A percentile compares a stretch with the other conserved stretches of the same genome.
Conservation (phyloP, 2,797 vertebrate genomes). For the Sebastes trivittatus region DNA sequence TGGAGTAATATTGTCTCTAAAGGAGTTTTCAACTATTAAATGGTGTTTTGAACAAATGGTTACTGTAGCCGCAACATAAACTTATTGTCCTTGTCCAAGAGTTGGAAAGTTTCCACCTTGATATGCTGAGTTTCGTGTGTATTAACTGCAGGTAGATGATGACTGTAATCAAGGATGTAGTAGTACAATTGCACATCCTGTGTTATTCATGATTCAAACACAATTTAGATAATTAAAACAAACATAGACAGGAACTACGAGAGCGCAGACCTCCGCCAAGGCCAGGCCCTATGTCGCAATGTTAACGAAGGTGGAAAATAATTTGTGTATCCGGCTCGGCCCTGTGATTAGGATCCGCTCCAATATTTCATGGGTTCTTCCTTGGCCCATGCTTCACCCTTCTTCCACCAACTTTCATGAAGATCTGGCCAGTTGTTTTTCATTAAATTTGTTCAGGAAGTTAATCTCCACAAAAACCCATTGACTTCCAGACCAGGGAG, state of each 20-base stretch:
- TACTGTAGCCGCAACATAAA: not conserved
- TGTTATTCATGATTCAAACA: not conserved
- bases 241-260: conserved; percentile 7
- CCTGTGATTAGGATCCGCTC: too few species aligned
- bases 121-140: not conserved
- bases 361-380: too few species aligned
- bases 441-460: too few species aligned
- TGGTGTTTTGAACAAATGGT: not conserved
- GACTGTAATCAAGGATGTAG: conserved; percentile 52
- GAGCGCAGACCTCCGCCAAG: not conserved
- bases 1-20: not conserved
- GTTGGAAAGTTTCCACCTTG: not conserved
- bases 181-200: conserved; percentile 42
- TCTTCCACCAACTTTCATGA: too few species aligned
- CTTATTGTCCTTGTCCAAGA: not conserved
- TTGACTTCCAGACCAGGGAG: too few species aligned
- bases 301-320: not conserved
- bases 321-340: too few species aligned
- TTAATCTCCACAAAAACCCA: too few species aligned
- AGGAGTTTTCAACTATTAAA: not conserved
- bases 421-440: too few species aligned
- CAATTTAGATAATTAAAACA: conserved; percentile 42
- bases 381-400: too few species aligned
- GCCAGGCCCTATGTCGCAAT: too few species aligned
- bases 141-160: not conserved